Evolutionary conservation across 2,113 vertebrate species (phyloP).

Genomic region (Tachysurus fulvidraco): DNA sequence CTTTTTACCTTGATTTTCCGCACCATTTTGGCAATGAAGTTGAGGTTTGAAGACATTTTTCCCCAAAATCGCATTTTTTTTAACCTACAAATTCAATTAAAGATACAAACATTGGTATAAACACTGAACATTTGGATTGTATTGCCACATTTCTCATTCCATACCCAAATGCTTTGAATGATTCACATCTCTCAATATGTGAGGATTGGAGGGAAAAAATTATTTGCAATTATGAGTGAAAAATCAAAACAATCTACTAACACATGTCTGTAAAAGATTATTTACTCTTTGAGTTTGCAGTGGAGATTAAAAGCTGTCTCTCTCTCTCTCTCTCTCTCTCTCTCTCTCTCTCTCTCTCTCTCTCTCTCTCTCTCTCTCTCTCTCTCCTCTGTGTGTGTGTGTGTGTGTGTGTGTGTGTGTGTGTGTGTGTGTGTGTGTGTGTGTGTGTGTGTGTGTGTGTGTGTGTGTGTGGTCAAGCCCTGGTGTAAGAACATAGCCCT

Average conservation of each 20-base stretch:
- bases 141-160: background rate
- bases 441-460: background rate
- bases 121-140: background rate
- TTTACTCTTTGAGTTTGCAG: background rate
- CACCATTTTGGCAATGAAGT: background rate
- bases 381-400: background rate
- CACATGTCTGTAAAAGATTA: background rate
- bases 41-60: background rate
- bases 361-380: slow-evolving; percentile 23
- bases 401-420: background rate
- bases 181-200: background rate
- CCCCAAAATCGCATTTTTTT: background rate
- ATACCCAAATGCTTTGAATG: background rate
- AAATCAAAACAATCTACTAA: no score
- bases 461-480: background rate
- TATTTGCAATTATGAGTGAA: no score
- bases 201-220: background rate
- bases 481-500: slow-evolving; percentile 9
- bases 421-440: background rate
- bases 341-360: background rate
- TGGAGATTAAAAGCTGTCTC: background rate
- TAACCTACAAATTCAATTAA: background rate
- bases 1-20: background rate
- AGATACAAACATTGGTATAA: background rate
- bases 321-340: no score